Conservation (phyloP, 2,113 vertebrate species). For the Pogona vitticeps region DNA sequence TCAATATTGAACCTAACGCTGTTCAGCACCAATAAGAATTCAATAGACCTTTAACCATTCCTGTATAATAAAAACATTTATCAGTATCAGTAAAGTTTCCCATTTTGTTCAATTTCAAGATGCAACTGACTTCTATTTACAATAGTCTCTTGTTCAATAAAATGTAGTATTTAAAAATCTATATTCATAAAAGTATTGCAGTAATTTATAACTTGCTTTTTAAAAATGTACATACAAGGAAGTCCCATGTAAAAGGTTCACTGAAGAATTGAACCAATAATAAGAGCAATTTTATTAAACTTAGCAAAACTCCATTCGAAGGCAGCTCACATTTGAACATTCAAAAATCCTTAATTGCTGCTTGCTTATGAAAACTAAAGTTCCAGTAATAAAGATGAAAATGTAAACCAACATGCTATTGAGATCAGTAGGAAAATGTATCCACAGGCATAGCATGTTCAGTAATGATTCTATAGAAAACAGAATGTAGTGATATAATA, state of each 20-base stretch:
- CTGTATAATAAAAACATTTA: constrained; percentile 78
- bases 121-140: constrained; percentile 75
- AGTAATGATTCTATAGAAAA: constrained; percentile 73
- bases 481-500: constrained; percentile 62
- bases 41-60: constrained; percentile 74
- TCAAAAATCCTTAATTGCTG: constrained; percentile 74
- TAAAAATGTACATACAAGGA: constrained; percentile 71
- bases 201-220: constrained; percentile 71
- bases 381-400: constrained; percentile 84
- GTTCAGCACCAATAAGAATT: constrained; percentile 82
- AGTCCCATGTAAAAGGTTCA: constrained; percentile 69
- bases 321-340: constrained; percentile 78
- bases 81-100: constrained; percentile 72
- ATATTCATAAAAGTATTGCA: constrained; percentile 81
- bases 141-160: constrained; percentile 74
- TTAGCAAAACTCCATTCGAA: constrained; percentile 75
- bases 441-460: constrained; percentile 80
- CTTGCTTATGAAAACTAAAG: constrained; percentile 78
- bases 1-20: constrained; percentile 75
- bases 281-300: constrained; percentile 67
- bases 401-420: constrained; percentile 74
- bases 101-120: constrained; percentile 73
- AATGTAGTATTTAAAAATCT: constrained; percentile 80
- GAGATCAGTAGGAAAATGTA: constrained; percentile 84
- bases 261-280: constrained; percentile 65